Base-by-base conservation (phyloP, 2,888 invertebrate species). In the Venustoraphidia nigricollis region DNA sequence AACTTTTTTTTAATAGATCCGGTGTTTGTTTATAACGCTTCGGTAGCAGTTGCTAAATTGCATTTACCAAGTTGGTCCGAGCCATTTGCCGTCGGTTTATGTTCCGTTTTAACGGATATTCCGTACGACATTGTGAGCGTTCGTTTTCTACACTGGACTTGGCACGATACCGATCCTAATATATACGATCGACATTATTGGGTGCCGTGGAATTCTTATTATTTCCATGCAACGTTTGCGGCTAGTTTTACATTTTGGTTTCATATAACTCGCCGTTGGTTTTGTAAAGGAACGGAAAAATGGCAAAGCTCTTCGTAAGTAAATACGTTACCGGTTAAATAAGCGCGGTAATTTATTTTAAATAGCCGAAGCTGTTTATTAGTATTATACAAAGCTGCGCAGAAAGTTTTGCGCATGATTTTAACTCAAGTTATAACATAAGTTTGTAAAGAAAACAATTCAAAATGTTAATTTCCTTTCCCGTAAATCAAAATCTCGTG, bases 121-220 rank as follows among this genome's bases (percentile, higher is more conserved):
- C 86, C 88, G 0, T 87, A 84, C 60, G 87, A 88, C 59, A 83
- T 88, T 45, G 77, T 83, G 50, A 77, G 81, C 1, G 79, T 86
- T 10, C 84, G 84, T 62, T 80, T 81, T 60, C 66, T 86, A 11
- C 87, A 86, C 67, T 88, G 87, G 87, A 81, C 83, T 2, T 89
- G 88, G 88, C 87, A 88, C 56, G 81, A 81, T 59, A 81, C 81
- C 0, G 81, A 81, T 61, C 79, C 81, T 5, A 81, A 80, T 57
- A 72, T 81, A 63, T 70, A 61, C 53, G 86, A 87, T 61, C 72
- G 86, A 39, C 79, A 81, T 63, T 87, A 86, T 64, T 84, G 82
- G 80, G 85, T 88, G 17, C 88, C 88, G 0, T 86, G 83, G 81
- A 87, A 81, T 60, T 85, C 84, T 0, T 88, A 84, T 65, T 87